Evolutionary conservation across 2,113 vertebrate genomes (phyloP), one percentile per base, ranked within the genome.

Genomic region (Scomber colias): DNA sequence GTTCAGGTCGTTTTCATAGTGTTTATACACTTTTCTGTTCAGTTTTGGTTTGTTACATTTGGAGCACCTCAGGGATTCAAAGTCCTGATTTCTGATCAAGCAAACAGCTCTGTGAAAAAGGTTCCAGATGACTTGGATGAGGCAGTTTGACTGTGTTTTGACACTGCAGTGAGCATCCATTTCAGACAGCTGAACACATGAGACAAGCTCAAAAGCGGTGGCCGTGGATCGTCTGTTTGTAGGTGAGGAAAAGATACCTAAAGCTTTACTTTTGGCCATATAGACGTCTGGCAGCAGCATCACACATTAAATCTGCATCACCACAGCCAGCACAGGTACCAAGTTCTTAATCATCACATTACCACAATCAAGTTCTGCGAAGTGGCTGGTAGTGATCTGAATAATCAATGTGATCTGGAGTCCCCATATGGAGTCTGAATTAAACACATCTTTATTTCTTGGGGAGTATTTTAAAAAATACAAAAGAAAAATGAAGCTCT

Each of bases 31-130:
- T 90, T 83, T 72, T 80, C 60, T 82, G 67, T 75, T 86, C 70
- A 78, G 82, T 86, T 86, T 85, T 53, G 57, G 65, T 83, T 67
- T 90, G 83, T 84, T 72, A 86, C 83, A 72, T 92, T 85, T 80
- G 83, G 87, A 89, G 75, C 69, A 79, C 85, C 83, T 87, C 74
- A 45, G 86, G 85, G 85, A 88, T 64, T 64, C 59, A 53, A 56
- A 77, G 77, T 83, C 72, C 75, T 71, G 71, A 49, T 86, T 86
- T 80, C 65, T 81, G 73, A 48, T 76, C 79, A 68, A 65, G 73
- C 70, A 85, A 88, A 89, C 79, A 81, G 65, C 82, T 88, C 55
- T 57, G 71, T 67, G 49, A 80, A 82, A 78, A 77, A 78, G 68
- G 31, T 48, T 77, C 59, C 66, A 63, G 71, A 85, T 85, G 60